Evolutionary conservation across 2,113 vertebrate species (phyloP).

Genomic region (Catharus fuscescens): DNA sequence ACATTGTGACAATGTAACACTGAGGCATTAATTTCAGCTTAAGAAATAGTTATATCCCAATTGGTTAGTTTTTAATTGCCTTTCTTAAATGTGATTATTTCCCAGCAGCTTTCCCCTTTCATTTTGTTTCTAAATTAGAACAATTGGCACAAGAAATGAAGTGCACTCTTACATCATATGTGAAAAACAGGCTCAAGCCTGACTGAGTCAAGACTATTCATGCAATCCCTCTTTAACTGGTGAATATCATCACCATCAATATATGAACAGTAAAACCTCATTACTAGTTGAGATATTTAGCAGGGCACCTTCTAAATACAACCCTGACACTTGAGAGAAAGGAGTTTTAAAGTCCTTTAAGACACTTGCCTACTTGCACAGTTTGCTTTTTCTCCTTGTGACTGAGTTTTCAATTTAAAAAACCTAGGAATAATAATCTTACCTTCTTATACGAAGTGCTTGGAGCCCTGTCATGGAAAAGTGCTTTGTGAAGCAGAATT

Average conservation of each 20-base stretch:
- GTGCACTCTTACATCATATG: neutral
- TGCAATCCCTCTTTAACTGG: neutral
- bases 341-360: neutral
- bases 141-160: neutral
- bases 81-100: neutral
- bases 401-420: neutral
- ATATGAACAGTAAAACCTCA: slow-evolving; percentile 10
- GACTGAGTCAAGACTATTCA: neutral
- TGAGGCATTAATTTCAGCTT: neutral
- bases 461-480: neutral
- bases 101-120: neutral
- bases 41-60: neutral
- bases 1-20: neutral
- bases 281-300: slow-evolving; percentile 9
- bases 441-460: neutral
- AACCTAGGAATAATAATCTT: neutral
- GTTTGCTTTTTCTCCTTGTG: neutral
- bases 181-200: neutral
- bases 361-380: neutral
- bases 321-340: neutral
- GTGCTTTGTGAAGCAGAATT: neutral
- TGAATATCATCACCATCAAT: neutral
- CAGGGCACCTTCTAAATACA: neutral
- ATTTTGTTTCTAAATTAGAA: neutral
- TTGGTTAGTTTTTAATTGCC: neutral